Base-by-base conservation (phyloP, 1,140 invertebrate genomes). In the Hyposmocoma kahamanoa region DNA sequence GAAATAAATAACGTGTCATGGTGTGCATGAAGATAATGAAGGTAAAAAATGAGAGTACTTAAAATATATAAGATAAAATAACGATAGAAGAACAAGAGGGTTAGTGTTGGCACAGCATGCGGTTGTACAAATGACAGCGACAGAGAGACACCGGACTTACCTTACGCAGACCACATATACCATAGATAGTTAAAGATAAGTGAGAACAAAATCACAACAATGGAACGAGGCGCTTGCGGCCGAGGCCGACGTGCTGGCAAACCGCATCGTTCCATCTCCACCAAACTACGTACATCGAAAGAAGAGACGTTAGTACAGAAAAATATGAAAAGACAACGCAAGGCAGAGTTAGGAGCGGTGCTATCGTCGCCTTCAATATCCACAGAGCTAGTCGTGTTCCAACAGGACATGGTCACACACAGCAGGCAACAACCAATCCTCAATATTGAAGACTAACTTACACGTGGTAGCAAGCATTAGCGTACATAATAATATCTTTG, bases 381-480 rank as follows among this genome's bases (percentile, higher is more conserved):
- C 69, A 68, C 38, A 44, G 51, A 60, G 53, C 43, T 55, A 47
- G 58, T 63, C 51, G 65, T 72, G 66, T 66, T 62, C 62, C 60
- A 67, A 69, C 65, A 53, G 65, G 64, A 74, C 69, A 63, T 63
- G 64, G 56, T 57, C 65, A 67, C 71, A 67, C 57, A 72, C 67
- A 53, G 68, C 77, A 74, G 78, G 78, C 80, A 82, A 82, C 77
- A 80, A 82, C 68, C 76, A 77, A 73, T 74, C 76, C 61, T 72
- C 68, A 75, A 76, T 78, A 79, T 75, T 67, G 73, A 81, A 78
- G 73, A 79, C 73, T 78, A 78, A 65, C 63, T 47, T 67, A 77
- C 72, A 80, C 72, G 81, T 82, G 72, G 77, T 81, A 78, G 81
- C 81, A 84, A 84, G 81, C 81, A 78, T 62, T 81, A 82, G 78